Percentiles rank a stretch among this genome's conserved stretches.
phyloP scores from a whole-genome alignment of 1,140 invertebrate species.

The Rhagoletis zephyria region DNA sequence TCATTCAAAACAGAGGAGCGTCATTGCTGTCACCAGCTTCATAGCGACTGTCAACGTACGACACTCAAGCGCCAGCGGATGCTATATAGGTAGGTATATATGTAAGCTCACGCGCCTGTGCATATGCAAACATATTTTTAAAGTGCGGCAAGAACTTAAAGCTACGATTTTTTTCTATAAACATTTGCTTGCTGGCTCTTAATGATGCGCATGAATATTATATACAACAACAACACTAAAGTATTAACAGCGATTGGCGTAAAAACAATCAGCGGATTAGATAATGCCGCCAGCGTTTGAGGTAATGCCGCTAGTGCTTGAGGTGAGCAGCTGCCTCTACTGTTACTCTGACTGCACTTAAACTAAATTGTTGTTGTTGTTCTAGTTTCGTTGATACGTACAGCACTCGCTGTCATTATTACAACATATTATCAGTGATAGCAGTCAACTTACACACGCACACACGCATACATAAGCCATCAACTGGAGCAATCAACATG shows the following conservation, averaged over 20 bases:
- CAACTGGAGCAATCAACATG: not conserved
- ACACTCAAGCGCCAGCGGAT: not conserved
- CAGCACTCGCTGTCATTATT: conserved; percentile 16
- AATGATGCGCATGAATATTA: conserved; percentile 6
- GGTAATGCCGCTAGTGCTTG: not conserved
- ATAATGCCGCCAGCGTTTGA: not conserved
- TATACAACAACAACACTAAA: not conserved
- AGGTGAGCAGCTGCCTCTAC: not conserved
- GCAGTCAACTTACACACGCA: not conserved
- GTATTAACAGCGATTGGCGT: not conserved
- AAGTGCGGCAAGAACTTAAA: conserved; percentile 7
- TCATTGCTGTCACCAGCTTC: not conserved
- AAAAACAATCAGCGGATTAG: not conserved
- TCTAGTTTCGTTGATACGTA: not conserved
- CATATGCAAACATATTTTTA: conserved; percentile 38
- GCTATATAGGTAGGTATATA: not conserved
- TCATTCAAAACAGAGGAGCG: not conserved
- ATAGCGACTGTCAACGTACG: not conserved
- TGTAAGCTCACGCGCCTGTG: not conserved
- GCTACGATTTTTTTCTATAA: not conserved
- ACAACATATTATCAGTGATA: not conserved
- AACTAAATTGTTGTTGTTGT: conserved; percentile 1
- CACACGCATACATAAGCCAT: not conserved
- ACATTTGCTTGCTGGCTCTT: not conserved
- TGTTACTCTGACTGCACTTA: not conserved